These are phyloP conservation scores for Trypoxylus dichotomus DNA, from an alignment of 1,140 invertebrate species.

Conservation along the genomic window DNA sequence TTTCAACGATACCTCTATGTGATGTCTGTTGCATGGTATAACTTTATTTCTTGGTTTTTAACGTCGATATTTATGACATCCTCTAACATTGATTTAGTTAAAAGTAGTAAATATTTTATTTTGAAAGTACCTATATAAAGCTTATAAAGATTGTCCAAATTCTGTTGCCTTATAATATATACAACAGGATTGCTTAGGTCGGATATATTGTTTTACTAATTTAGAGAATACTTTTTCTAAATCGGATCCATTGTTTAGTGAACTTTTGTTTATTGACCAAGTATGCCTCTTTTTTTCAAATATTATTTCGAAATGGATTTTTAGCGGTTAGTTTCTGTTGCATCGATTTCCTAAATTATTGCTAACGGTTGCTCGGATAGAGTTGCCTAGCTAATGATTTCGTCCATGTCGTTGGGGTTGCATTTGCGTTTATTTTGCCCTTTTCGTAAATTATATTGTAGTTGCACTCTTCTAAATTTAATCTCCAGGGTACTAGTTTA, in stretches of 20 bases:
- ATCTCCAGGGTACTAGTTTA: conserved; percentile 34
- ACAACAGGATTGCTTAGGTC: neutral
- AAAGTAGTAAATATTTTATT: neutral
- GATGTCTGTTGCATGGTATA: conserved; percentile 47
- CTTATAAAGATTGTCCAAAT: conserved; percentile 9
- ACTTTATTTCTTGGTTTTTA: neutral
- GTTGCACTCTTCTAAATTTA: conserved; percentile 32
- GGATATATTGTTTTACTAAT: conserved; percentile 9
- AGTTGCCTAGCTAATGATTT: neutral
- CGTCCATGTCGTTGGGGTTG: neutral
- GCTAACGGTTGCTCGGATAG: neutral
- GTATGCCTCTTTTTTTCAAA: neutral
- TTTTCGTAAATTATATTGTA: conserved; percentile 32
- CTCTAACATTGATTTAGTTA: neutral
- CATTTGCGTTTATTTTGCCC: conserved; percentile 24
- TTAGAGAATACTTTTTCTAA: conserved; percentile 15
- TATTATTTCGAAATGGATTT: neutral
- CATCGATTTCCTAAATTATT: neutral
- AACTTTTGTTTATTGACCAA: neutral
- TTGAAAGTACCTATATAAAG: neutral
- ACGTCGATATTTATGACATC: neutral
- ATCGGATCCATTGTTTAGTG: neutral
- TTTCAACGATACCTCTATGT: conserved; percentile 51
- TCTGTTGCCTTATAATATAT: neutral
- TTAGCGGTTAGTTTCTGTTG: neutral